These are phyloP conservation scores for Ctenodactylus gundi DNA, from an alignment of 2,113 vertebrate species.

Conservation along the genomic window DNA sequence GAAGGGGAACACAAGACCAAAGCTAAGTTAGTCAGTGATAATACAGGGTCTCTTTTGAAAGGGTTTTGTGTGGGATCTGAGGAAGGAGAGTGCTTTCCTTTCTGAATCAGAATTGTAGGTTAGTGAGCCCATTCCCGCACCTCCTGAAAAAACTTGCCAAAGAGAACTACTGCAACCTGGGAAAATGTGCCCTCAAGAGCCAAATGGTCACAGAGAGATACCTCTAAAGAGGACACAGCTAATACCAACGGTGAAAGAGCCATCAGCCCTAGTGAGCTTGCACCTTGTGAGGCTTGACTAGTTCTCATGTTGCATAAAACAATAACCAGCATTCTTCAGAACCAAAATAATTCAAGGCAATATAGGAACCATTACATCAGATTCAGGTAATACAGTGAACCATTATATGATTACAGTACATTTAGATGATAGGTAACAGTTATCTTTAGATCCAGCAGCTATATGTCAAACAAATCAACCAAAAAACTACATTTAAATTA, in stretches of 20 bases:
- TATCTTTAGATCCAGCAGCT: neutral
- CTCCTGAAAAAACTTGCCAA: too few relatives aligned
- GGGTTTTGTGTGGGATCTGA: neutral
- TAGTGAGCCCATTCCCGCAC: neutral
- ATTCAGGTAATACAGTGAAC: neutral
- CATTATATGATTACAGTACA: neutral
- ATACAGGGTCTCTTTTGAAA: neutral
- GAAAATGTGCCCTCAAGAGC: neutral
- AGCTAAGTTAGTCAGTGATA: neutral
- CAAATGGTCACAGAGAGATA: neutral
- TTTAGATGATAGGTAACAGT: neutral
- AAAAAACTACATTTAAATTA: neutral
- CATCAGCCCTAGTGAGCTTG: neutral
- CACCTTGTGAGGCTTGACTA: neutral
- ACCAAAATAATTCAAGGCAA: neutral
- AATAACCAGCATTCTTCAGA: neutral
- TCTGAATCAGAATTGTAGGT: neutral
- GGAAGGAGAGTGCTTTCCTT: neutral
- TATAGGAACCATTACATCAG: neutral
- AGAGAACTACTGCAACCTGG: neutral
- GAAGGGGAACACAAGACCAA: neutral
- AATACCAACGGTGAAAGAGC: neutral
- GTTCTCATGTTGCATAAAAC: neutral
- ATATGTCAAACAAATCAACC: neutral
- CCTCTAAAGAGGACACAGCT: neutral